phyloP scores from a whole-genome alignment of 92 coral and sea anemone species.

The Porites lobata region DNA sequence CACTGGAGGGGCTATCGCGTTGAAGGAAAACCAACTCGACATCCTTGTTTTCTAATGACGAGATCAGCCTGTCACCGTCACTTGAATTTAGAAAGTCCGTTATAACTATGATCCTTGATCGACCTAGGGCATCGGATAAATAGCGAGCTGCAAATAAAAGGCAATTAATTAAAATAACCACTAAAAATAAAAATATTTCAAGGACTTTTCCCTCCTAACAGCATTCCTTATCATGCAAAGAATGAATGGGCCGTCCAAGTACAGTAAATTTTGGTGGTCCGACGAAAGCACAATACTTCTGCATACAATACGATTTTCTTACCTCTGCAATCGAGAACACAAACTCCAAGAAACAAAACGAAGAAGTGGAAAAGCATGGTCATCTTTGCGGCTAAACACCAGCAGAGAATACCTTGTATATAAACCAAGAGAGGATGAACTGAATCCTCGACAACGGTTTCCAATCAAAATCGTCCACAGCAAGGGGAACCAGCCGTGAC shows the following conservation, averaged over 20 bases:
- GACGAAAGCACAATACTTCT: not conserved
- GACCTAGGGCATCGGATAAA: not conserved
- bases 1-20: not conserved
- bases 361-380: conserved; percentile 16
- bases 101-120: conserved; percentile 11
- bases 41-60: conserved; percentile 12
- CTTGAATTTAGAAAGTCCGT: not conserved
- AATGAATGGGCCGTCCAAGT: not conserved
- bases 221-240: not conserved
- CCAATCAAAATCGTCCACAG: not conserved
- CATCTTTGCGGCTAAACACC: not conserved
- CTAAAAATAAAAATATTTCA: not conserved
- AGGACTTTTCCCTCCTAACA: not conserved
- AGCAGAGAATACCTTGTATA: not conserved
- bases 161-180: not conserved
- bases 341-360: conserved; percentile 22
- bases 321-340: conserved; percentile 24
- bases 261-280: not conserved
- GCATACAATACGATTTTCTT: not conserved
- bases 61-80: conserved; percentile 9
- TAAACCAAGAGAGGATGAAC: not conserved
- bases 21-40: conserved; percentile 18
- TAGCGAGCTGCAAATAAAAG: conserved; percentile 10
- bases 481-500: not conserved
- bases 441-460: not conserved